These are phyloP conservation scores for Noctuana brunneofusca DNA, from an alignment of 2,888 invertebrate species.

Conservation along the genomic window DNA sequence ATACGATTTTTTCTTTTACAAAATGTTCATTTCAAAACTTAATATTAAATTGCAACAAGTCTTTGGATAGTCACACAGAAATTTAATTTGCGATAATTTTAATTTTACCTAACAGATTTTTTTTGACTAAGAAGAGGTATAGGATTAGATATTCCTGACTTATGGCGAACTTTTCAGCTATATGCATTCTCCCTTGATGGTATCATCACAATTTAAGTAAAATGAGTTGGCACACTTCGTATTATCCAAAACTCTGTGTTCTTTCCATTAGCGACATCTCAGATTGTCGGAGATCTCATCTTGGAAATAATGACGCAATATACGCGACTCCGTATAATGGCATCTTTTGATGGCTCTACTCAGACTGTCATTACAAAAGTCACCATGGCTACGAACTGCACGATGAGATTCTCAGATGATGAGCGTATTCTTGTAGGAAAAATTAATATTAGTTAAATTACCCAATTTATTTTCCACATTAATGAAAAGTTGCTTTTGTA, in stretches of 20 bases:
- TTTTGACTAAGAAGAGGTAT: too few species aligned
- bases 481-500: constrained; percentile 14
- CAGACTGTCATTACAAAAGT: constrained; percentile 67
- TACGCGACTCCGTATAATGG: constrained; percentile 69
- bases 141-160: background rate
- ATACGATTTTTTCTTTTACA: background rate
- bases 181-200: background rate
- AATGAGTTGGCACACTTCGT: constrained; percentile 46
- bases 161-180: background rate
- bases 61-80: background rate
- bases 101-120: too few species aligned
- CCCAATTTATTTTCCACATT: constrained; percentile 26
- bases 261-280: constrained; percentile 77
- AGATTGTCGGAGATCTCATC: constrained; percentile 70
- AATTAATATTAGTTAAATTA: constrained; percentile 45
- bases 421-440: constrained; percentile 52
- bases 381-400: constrained; percentile 60
- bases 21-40: background rate
- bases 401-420: constrained; percentile 64
- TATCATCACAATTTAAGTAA: constrained; percentile 27
- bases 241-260: constrained; percentile 76
- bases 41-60: background rate
- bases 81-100: too few species aligned
- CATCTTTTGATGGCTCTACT: constrained; percentile 65
- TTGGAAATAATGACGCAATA: constrained; percentile 71